A percentile compares a stretch with the other conserved stretches of the same genome.
Conservation (phyloP, 2,888 invertebrate genomes). For the Leptopilina syphax region DNA sequence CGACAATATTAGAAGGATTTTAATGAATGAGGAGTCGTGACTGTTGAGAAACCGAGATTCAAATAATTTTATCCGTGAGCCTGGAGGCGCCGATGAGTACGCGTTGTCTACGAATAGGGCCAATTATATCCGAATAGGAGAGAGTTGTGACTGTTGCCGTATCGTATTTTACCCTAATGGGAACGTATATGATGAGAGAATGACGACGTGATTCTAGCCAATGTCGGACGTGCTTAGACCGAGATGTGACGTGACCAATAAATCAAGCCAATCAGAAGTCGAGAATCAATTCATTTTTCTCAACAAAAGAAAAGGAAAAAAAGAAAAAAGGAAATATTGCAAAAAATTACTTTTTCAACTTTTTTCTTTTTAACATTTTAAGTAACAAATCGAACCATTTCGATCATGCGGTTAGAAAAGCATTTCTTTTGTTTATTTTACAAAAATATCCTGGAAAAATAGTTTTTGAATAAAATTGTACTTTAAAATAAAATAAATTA, state of each 20-base stretch:
- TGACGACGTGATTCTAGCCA: constrained; percentile 68
- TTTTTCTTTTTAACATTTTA: too few relatives aligned
- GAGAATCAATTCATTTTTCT: background rate
- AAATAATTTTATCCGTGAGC: constrained; percentile 58
- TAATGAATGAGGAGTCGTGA: constrained; percentile 64
- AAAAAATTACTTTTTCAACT: too few relatives aligned
- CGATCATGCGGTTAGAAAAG: too few relatives aligned
- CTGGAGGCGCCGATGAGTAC: constrained; percentile 70
- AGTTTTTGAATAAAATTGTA: too few relatives aligned
- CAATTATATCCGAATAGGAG: constrained; percentile 65
- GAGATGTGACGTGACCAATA: constrained; percentile 72
- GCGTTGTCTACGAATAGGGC: constrained; percentile 76
- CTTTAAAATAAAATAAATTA: too few relatives aligned
- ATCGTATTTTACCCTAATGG: constrained; percentile 71
- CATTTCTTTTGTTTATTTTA: too few relatives aligned
- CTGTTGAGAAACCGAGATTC: constrained; percentile 62
- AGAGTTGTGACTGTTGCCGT: constrained; percentile 70
- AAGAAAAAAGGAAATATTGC: too few relatives aligned
- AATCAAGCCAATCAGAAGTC: constrained; percentile 68
- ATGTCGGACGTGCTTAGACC: constrained; percentile 74
- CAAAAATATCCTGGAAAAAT: too few relatives aligned
- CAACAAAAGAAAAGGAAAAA: background rate
- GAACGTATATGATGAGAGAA: constrained; percentile 71
- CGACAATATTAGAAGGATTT: constrained; percentile 36
- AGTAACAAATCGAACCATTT: too few relatives aligned